Percentiles rank a stretch among this genome's conserved stretches.
Evolutionary conservation across 2,797 vertebrate genomes (phyloP).

Genomic region (Syngnathus rostellatus): DNA sequence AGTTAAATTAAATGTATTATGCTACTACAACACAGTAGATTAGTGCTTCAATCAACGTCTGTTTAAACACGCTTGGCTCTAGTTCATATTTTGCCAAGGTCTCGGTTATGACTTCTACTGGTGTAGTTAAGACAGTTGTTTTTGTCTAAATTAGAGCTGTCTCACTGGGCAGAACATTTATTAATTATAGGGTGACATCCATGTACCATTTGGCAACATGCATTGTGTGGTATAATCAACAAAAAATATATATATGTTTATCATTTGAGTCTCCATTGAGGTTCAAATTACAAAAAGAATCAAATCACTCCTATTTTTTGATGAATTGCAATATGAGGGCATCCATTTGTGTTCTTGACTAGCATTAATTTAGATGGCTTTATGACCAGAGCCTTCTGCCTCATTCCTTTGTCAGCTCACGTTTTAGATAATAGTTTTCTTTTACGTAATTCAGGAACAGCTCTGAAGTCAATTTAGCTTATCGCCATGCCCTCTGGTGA

Average conservation of each 20-base stretch:
- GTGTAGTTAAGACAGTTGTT: too few species aligned
- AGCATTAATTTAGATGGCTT: neutral
- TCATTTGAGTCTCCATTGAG: neutral
- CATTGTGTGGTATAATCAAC: neutral
- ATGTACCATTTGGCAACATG: neutral
- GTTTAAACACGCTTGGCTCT: too few species aligned
- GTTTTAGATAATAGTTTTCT: neutral
- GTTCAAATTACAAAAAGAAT: neutral
- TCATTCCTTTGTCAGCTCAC: neutral
- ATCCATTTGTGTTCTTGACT: too few species aligned
- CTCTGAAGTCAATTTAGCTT: conserved; percentile 34
- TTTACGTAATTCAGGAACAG: conserved; percentile 1
- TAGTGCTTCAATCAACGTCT: too few species aligned
- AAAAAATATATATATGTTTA: neutral
- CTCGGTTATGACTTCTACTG: too few species aligned
- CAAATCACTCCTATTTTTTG: too few species aligned
- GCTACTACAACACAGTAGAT: too few species aligned
- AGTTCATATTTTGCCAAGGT: too few species aligned
- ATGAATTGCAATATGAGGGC: too few species aligned
- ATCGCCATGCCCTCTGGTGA: conserved; percentile 42
- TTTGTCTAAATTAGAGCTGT: too few species aligned
- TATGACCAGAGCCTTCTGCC: neutral
- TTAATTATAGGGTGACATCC: neutral
- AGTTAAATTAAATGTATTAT: too few species aligned
- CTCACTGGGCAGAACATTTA: too few species aligned